Evolutionary conservation across 2,888 invertebrate genomes (phyloP), one percentile per base, ranked within the genome.

Genomic region (Hipparchia sbordonii): DNA sequence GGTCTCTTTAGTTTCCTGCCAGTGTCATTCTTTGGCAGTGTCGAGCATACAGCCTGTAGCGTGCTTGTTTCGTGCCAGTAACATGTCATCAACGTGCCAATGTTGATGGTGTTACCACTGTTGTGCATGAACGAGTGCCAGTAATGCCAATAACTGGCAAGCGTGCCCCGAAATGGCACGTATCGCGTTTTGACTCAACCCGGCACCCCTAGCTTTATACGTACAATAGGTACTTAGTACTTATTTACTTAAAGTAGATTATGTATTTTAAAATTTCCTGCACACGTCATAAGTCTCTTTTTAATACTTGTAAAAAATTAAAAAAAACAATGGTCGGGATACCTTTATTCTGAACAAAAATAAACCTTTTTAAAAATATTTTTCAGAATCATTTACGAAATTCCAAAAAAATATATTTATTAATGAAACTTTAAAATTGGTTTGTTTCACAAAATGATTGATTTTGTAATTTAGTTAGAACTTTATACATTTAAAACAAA

Each of bases 121-220:
- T 12, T 54, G 8, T 8, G 52, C 52, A 12, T 12, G 4, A 3
- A 54, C 52, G 5, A 12, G 52, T 23, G 23, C 57, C 8, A 57
- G 61, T 61, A n/a, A 46, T 62, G 62, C 46, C 48, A 62, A 39
- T 46, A 2, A 4, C 13, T 12, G 23, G 65, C 65, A 33, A 65
- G 33, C 51, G 51, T 65, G 51, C n/a, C 46, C 13, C 13, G n/a
- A 45, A 65, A 33, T 52, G 52, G 65, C 65, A 51, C 52, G 65
- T 33, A 10, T 51, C 51, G 33, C 51, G 33, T 65, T 56, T 67
- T 10, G 46, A 45, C 67, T 67, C 45, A 39, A 56, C 56, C 46
- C 45, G 67, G 56, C 65, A 65, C 65, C 67, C 67, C 67, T 68
- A 68, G 69, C 69, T 60, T 33, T 52, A 51, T 45, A 39, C 5